phyloP scores from a whole-genome alignment of 2,797 vertebrate genomes.

The Bovichtus diacanthus region DNA sequence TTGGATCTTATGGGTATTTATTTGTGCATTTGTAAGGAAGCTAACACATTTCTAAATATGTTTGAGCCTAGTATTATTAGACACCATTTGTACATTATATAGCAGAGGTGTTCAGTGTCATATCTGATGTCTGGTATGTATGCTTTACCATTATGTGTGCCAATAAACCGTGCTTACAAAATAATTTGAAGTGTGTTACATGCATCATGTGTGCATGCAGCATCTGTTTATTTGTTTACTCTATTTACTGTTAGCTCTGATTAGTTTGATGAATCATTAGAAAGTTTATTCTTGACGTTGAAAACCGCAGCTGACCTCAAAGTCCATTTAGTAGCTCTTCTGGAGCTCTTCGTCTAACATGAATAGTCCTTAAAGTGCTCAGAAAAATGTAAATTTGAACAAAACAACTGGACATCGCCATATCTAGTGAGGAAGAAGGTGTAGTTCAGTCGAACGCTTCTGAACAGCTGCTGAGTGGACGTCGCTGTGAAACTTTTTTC shows the following conservation, averaged over 20 bases:
- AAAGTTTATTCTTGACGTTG: background rate
- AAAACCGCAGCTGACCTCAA: background rate
- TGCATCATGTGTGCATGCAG: background rate
- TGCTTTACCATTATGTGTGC: slow-evolving; percentile 99
- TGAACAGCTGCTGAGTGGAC: background rate
- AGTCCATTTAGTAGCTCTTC: too few species aligned
- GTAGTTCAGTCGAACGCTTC: background rate
- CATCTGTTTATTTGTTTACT: background rate
- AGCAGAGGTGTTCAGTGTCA: slow-evolving; percentile 96
- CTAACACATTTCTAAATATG: slow-evolving; percentile 89
- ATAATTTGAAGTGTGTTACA: slow-evolving; percentile 34
- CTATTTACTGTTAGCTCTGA: background rate
- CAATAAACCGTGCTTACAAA: slow-evolving; percentile 98
- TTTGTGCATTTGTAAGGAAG: slow-evolving; percentile 97
- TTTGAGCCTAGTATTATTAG: slow-evolving; percentile 96
- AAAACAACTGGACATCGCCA: background rate
- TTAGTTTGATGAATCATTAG: background rate
- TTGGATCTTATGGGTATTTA: slow-evolving; percentile 92
- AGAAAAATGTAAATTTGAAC: background rate
- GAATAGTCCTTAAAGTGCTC: background rate
- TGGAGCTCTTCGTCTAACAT: background rate
- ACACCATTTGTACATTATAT: slow-evolving; percentile 95
- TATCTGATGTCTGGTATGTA: slow-evolving; percentile 99
- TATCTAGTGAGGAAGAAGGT: background rate
- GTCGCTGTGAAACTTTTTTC: background rate